Conservation (phyloP, 2,888 invertebrate species). For the Parochlus steinenii region DNA sequence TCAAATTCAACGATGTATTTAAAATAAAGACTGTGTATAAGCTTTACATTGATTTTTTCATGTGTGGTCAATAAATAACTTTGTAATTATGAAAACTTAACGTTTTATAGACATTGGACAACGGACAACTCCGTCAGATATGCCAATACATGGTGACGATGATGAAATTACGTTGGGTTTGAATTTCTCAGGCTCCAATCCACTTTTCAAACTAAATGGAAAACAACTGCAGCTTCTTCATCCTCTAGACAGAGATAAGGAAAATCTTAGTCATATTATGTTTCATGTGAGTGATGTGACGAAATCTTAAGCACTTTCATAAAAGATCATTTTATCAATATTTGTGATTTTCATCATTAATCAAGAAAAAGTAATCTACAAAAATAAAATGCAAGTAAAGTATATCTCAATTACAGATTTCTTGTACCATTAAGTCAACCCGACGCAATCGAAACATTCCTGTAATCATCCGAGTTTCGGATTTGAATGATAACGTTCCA, state of each 20-base stretch:
- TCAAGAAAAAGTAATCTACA: no score
- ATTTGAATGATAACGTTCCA: slow-evolving; percentile 68
- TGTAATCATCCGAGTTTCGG: slow-evolving; percentile 62
- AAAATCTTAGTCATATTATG: slow-evolving; percentile 60
- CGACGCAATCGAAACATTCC: slow-evolving; percentile 60
- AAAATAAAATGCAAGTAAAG: no score
- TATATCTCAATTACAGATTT: slow-evolving; percentile 39
- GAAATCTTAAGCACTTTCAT: no score
- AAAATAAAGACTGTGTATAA: no score
- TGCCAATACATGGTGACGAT: slow-evolving; percentile 61
- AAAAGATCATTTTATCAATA: no score
- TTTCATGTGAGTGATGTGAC: slow-evolving; percentile 44
- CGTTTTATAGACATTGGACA: no score
- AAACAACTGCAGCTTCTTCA: slow-evolving; percentile 54
- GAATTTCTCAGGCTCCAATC: slow-evolving; percentile 45
- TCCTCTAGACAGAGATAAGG: slow-evolving; percentile 59
- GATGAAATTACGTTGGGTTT: slow-evolving; percentile 50
- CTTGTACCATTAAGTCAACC: slow-evolving; percentile 55
- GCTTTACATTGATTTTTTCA: no score
- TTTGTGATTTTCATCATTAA: no score
- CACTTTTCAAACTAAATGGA: slow-evolving; percentile 55
- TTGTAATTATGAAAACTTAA: no score
- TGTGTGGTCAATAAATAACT: no score
- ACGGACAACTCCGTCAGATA: no score
- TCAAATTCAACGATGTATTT: no score